These are phyloP conservation scores for Cephus pulcher DNA, from an alignment of 2,888 invertebrate species.

Conservation along the genomic window DNA sequence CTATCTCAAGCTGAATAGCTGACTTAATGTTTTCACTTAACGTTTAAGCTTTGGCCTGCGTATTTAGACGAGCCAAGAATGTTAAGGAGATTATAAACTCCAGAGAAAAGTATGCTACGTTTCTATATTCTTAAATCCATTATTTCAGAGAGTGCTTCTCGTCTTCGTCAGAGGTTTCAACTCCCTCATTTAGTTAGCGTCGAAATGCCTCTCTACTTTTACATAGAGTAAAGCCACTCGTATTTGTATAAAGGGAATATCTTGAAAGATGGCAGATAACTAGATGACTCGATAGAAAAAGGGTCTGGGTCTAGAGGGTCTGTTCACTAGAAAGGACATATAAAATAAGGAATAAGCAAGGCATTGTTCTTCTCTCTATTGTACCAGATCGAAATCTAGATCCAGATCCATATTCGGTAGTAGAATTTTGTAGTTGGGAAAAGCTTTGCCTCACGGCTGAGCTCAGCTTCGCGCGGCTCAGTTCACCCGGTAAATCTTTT, in stretches of 20 bases:
- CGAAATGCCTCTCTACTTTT: background rate
- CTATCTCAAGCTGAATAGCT: background rate
- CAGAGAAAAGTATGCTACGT: background rate
- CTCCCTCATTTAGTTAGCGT: background rate
- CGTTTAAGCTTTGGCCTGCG: background rate
- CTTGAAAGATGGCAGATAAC: background rate
- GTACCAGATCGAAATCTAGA: conserved; percentile 1
- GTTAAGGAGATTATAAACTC: background rate
- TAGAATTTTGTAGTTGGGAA: background rate
- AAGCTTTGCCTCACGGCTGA: background rate
- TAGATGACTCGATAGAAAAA: background rate
- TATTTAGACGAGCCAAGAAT: background rate
- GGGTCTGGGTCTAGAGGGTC: background rate
- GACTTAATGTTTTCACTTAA: background rate
- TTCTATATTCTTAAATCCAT: background rate
- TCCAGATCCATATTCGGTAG: background rate
- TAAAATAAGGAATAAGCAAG: background rate
- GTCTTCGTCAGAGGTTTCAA: background rate
- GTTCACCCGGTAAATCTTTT: conserved; percentile 3
- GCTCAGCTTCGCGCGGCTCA: conserved; percentile 2
- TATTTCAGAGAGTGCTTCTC: background rate
- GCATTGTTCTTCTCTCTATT: background rate
- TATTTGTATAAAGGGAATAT: background rate
- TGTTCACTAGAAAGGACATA: background rate
- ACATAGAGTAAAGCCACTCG: background rate